These are phyloP conservation scores for Trachymyrmex cornetzi DNA, from an alignment of 1,140 invertebrate genomes.

Conservation along the genomic window DNA sequence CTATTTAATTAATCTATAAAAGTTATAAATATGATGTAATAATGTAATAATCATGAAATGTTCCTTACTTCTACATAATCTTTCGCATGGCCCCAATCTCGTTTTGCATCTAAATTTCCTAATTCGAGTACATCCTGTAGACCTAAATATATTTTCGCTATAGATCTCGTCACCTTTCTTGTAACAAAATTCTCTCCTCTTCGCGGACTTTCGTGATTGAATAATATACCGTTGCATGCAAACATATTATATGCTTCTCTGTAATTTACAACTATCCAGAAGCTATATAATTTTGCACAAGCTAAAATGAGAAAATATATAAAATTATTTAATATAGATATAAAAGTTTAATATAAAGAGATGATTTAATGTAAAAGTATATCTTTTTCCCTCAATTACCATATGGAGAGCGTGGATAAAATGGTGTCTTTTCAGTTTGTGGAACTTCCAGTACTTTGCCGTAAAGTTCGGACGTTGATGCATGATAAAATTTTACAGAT, in stretches of 20 bases:
- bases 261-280: constrained; percentile 99
- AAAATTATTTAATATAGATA: constrained; percentile 34
- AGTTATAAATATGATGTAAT: background rate
- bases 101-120: constrained; percentile 97
- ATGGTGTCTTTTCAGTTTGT: constrained; percentile 99
- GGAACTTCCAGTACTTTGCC: constrained; percentile 99
- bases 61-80: constrained; percentile 97
- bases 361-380: no score
- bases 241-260: constrained; percentile 99
- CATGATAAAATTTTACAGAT: constrained; percentile 97
- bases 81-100: constrained; percentile 99
- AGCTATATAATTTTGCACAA: constrained; percentile 99
- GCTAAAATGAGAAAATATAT: constrained; percentile 89
- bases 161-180: constrained; percentile 98
- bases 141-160: constrained; percentile 97
- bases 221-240: constrained; percentile 99
- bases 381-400: constrained; percentile 88
- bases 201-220: constrained; percentile 99
- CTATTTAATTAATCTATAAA: background rate
- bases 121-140: constrained; percentile 95
- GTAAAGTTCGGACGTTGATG: constrained; percentile 99
- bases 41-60: background rate
- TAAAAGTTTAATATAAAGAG: no score
- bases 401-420: constrained; percentile 99
- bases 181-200: constrained; percentile 99